Evolutionary conservation across 2,113 vertebrate species (phyloP), one percentile per base, ranked within the genome.

Genomic region (Garra rufa): DNA sequence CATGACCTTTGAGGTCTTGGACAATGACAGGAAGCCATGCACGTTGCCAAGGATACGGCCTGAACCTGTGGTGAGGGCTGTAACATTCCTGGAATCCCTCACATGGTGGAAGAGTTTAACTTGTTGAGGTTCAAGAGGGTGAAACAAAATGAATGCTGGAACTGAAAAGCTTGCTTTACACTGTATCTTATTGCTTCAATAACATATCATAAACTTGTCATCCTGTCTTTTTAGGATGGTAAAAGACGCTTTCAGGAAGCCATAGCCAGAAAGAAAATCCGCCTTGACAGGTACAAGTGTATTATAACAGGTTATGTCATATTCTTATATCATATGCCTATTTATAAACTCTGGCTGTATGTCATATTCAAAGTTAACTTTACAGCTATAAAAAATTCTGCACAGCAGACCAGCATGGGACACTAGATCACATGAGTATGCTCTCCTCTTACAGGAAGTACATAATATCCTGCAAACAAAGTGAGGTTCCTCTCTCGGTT

Each of bases 1-100:
- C 92, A 98, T 99, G 97, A 98, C 96, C 85, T 99, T 98, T 0
- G 95, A 96, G 88, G 97, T 98, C 84, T 90, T 98, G 89, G 95
- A 96, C 57, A 86, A 90, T 73, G 92, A 96, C 21, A 94, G 94
- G 7, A 96, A 92, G 85, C 95, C 95, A 48, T 28, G 92, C 88
- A 92, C 85, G 1, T 87, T 99, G 83, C 96, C 98, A 6, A 92
- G 94, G 88, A 92, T 99, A 89, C 92, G 92, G 90, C 98, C 98
- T 0, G 96, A 97, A 88, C 94, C 95, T 0, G 95, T 97, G 94
- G 98, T 98, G 92, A 92, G 93, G 86, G 52, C 77, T 41, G 17
- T 1, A 7, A 65, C 26, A 55, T 34, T n/a, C 55, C 83, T 38
- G 71, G 14, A 63, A 74, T 63, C 71, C 38, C 52, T 48, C 41